A percentile compares a stretch with the other conserved stretches of the same genome.
Conservation (phyloP, 2,113 vertebrate genomes). For the Leucopsar rothschildi region DNA sequence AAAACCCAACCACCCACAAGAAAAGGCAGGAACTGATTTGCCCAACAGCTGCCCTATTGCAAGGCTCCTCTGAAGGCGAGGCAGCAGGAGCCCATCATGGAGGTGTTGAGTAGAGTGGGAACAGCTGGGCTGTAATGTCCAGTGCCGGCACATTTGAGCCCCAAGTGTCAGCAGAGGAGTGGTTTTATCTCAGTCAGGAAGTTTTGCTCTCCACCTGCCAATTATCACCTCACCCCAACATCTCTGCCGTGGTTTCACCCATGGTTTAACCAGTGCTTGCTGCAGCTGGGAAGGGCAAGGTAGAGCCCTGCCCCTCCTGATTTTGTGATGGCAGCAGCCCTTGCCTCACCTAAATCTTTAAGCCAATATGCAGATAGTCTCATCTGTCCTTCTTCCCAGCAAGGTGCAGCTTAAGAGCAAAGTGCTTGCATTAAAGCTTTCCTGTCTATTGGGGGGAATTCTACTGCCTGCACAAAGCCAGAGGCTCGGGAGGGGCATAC, state of each 20-base stretch:
- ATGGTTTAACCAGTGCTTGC: fast-evolving
- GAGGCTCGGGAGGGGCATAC: neutral
- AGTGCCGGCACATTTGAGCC: fast-evolving
- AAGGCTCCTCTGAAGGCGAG: neutral
- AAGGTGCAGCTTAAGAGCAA: neutral
- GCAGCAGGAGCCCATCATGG: neutral
- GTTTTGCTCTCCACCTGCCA: neutral
- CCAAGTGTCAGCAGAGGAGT: fast-evolving
- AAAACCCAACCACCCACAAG: neutral
- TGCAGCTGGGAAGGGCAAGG: neutral
- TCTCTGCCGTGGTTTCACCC: neutral
- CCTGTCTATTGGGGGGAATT: neutral
- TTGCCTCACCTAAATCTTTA: neutral
- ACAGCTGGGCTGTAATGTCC: neutral
- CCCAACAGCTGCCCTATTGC: neutral
- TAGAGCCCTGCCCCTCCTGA: neutral
- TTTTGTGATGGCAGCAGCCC: neutral
- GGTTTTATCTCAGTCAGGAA: neutral
- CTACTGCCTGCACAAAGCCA: neutral
- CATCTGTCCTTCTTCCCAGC: neutral
- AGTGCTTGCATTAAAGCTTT: neutral
- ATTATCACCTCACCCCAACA: neutral
- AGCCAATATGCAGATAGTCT: neutral
- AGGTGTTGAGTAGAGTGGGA: neutral
- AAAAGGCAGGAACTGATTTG: neutral